These are phyloP conservation scores for Amaurobius ferox DNA, from an alignment of 2,888 invertebrate species.

Conservation along the genomic window DNA sequence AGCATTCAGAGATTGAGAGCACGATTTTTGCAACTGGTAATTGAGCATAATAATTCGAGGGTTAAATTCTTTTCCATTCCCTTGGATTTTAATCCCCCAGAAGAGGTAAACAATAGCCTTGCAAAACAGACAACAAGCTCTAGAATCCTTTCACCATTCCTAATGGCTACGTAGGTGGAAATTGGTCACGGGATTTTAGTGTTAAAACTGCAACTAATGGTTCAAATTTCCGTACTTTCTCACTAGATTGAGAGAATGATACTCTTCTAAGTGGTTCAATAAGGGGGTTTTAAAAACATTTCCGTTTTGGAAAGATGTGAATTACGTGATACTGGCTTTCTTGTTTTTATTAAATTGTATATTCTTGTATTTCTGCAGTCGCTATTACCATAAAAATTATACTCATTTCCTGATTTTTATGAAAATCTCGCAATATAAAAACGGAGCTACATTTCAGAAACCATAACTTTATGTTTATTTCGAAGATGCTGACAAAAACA, in stretches of 20 bases:
- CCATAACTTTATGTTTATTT: too few relatives aligned
- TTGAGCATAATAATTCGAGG: constrained; percentile 36
- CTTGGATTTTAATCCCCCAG: constrained; percentile 33
- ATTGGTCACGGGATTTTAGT: constrained; percentile 15
- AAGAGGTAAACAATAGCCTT: constrained; percentile 42
- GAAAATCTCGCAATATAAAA: too few relatives aligned
- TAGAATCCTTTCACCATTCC: neutral
- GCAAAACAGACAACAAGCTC: constrained; percentile 26
- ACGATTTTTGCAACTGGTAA: constrained; percentile 28
- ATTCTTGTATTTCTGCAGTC: neutral
- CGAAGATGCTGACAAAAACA: too few relatives aligned
- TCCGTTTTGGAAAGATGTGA: neutral
- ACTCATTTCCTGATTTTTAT: too few relatives aligned
- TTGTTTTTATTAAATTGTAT: neutral
- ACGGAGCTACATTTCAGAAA: too few relatives aligned
- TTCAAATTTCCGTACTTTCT: constrained; percentile 39
- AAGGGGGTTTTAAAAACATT: neutral
- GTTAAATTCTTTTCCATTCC: constrained; percentile 29
- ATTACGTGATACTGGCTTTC: neutral
- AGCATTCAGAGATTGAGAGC: neutral
- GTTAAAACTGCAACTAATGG: constrained; percentile 18
- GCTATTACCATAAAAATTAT: neutral
- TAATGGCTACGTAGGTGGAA: constrained; percentile 37
- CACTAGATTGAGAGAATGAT: constrained; percentile 24
- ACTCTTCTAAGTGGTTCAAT: neutral